phyloP scores from a whole-genome alignment of 2,888 invertebrate species.

The Cantharis lateralis region DNA sequence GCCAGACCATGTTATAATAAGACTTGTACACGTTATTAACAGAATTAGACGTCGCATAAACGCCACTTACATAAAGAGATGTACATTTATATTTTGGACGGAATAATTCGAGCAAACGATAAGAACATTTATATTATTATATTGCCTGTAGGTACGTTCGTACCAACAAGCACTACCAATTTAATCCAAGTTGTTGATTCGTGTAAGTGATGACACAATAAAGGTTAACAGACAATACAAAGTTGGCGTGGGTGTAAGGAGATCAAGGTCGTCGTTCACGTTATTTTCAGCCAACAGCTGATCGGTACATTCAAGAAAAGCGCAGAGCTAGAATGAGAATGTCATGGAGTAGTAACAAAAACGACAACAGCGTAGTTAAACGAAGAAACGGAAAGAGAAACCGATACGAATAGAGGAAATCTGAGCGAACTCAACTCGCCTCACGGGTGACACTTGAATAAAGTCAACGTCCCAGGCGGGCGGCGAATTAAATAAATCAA shows the following conservation, averaged over 20 bases:
- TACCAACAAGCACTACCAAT: not conserved
- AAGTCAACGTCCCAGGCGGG: constrained; percentile 37
- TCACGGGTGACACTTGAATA: constrained; percentile 31
- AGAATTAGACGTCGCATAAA: constrained; percentile 26
- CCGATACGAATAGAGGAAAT: constrained; percentile 21
- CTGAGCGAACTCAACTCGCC: constrained; percentile 26
- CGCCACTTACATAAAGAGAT: constrained; percentile 24
- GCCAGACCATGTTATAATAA: constrained; percentile 34
- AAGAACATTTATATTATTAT: not conserved
- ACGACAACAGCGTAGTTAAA: constrained; percentile 18
- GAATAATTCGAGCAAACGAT: not conserved
- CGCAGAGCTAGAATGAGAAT: constrained; percentile 36
- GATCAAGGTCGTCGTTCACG: constrained; percentile 39
- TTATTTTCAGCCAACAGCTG: constrained; percentile 39
- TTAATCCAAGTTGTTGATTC: not conserved
- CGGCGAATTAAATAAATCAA: constrained; percentile 38
- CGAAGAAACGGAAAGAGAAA: constrained; percentile 14
- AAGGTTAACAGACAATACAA: constrained; percentile 24
- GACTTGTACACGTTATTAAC: constrained; percentile 35
- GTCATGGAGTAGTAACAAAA: constrained; percentile 33
- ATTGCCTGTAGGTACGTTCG: not conserved
- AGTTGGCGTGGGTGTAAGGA: constrained; percentile 21
- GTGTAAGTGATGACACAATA: constrained; percentile 13
- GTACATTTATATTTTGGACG: constrained; percentile 11
- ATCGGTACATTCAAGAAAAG: constrained; percentile 31